phyloP scores from a whole-genome alignment of 30 jellyfish, hydroid and myxozoan genomes.

The Morbakka virulenta region DNA sequence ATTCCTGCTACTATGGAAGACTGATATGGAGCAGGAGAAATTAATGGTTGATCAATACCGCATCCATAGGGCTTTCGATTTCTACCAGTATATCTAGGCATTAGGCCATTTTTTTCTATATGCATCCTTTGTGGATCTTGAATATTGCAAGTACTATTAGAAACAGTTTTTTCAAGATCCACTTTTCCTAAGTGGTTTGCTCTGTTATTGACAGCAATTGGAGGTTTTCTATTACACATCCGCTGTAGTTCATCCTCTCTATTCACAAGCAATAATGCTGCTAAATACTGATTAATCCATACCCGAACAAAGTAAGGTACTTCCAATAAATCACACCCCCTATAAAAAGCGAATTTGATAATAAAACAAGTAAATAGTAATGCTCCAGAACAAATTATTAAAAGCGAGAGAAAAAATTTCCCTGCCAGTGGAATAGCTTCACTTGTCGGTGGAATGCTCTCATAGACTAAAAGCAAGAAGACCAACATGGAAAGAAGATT shows the following conservation, averaged over 20 bases:
- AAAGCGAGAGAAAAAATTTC: background rate
- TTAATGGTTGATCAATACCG: background rate
- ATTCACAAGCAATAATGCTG: background rate
- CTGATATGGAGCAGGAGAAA: background rate
- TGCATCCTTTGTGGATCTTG: background rate
- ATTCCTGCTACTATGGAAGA: slow-evolving; percentile 38
- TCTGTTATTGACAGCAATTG: background rate
- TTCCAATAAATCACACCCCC: background rate
- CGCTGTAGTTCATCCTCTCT: background rate
- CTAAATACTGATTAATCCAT: background rate
- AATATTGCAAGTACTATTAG: background rate
- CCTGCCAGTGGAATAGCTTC: background rate
- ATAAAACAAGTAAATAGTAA: background rate
- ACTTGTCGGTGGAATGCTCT: background rate
- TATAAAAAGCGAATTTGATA: background rate
- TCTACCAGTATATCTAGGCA: background rate
- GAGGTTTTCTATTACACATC: background rate
- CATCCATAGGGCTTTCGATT: background rate
- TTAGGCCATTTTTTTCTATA: background rate
- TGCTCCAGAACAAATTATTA: background rate
- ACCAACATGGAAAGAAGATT: background rate
- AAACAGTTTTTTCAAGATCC: background rate
- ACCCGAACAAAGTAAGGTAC: background rate
- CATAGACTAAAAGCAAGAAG: background rate
- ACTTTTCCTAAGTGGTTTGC: background rate